Evolutionary conservation across 2,888 invertebrate genomes (phyloP).

Genomic region (Aproaerema taeniolella): DNA sequence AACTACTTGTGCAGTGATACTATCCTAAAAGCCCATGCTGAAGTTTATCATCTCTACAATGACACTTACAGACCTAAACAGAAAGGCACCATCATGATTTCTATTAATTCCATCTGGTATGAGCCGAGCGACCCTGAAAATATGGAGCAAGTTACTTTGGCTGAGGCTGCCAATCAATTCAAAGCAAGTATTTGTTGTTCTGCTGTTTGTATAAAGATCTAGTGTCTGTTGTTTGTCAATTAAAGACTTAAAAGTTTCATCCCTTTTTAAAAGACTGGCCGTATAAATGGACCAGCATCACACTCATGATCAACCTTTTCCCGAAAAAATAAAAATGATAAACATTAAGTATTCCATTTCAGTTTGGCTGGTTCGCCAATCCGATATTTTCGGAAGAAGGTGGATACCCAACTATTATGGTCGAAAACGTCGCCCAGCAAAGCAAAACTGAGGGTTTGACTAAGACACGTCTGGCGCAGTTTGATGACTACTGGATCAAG

Average conservation of each 20-base stretch:
- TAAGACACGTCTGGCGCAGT: conserved; percentile 61
- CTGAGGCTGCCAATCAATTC: conserved; percentile 71
- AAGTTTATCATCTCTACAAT: conserved; percentile 80
- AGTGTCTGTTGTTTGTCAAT: too few species aligned
- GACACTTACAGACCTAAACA: conserved; percentile 74
- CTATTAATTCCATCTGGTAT: conserved; percentile 74
- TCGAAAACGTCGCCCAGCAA: conserved; percentile 58
- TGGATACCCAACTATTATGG: conserved; percentile 68
- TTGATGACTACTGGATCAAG: conserved; percentile 62
- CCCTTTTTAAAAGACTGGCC: too few species aligned
- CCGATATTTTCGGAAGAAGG: conserved; percentile 70
- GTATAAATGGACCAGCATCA: too few species aligned
- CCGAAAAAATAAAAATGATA: neutral
- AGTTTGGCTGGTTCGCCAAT: conserved; percentile 76
- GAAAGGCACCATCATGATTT: conserved; percentile 74
- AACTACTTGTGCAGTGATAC: conserved; percentile 81
- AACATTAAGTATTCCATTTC: too few species aligned
- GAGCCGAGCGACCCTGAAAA: conserved; percentile 62
- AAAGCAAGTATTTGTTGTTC: conserved; percentile 53
- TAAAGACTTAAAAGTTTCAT: too few species aligned
- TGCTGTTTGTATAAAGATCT: too few species aligned
- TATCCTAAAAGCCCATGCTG: conserved; percentile 81
- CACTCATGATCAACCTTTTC: too few species aligned
- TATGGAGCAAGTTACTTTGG: conserved; percentile 56
- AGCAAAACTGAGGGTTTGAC: conserved; percentile 58